Base-by-base conservation (phyloP, 1,140 invertebrate species). In the Caenorhabditis tropicalis region DNA sequence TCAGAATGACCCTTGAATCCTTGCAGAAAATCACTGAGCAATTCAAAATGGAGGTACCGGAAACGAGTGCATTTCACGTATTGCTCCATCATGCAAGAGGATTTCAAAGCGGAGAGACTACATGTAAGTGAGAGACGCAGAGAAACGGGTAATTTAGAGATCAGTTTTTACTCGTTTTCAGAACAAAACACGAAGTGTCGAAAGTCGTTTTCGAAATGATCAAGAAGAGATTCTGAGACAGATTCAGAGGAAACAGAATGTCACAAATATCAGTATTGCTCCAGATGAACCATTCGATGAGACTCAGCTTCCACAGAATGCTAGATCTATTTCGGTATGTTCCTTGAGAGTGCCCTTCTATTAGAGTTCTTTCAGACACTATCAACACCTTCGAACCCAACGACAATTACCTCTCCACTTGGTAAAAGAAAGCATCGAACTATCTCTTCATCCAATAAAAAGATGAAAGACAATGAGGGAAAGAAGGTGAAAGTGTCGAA, bases 41-140 rank as follows among this genome's bases (percentile, higher is more conserved):
- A 91, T 79, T 89, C 87, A 16, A 82, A 85, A 46, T 90, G 89
- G 89, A 70, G 89, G 53, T 90, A 90, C 70, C 81, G 89, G n/a
- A 90, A 90, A 80, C 82, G 89, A 15, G 87, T 90, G 16, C 90
- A 90, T 79, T 90, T 90, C 82, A 88, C 89, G 15, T 90, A 89
- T 81, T 90, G 89, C 65, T 90, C 89, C 31, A 87, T 87, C 43
- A 79, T 49, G 48, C 82, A 87, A n/a, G 87, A 87, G 48, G 83
- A 49, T 15, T 31, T 79, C 7, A 85, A 85, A 31, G 70, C 21
- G 19, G 80, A 85, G 27, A 27, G 80, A 48, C 51, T 81, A 24
- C 6, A 82, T 10, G 81, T 58, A 5, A 33, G 79, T 80, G 19
- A 83, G 56, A 31, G 21, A 29, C 27, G 19, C 43, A 24, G 51